A percentile compares a stretch with the other conserved stretches of the same genome.
phyloP scores from a whole-genome alignment of 2,113 vertebrate genomes.

The Eidolon helvum region DNA sequence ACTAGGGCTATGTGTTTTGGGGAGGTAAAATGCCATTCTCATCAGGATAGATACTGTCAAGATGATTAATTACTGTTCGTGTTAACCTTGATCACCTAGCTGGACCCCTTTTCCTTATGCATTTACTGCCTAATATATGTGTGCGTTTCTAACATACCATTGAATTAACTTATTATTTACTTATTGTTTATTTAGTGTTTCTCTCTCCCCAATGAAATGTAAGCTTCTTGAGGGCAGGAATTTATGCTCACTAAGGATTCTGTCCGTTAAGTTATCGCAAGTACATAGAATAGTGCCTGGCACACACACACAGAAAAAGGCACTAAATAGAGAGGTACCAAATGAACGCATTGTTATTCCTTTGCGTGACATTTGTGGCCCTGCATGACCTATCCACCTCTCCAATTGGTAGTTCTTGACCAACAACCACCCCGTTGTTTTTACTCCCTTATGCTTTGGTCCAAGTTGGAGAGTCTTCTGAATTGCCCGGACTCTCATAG shows the following conservation, averaged over 20 bases:
- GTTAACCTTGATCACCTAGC: background rate
- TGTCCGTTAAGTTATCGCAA: background rate
- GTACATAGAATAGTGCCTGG: background rate
- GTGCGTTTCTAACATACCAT: background rate
- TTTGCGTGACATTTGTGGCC: background rate
- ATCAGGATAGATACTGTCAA: background rate
- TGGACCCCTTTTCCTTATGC: background rate
- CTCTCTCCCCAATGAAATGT: background rate
- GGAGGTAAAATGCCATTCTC: background rate
- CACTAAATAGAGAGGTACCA: background rate
- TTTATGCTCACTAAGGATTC: background rate
- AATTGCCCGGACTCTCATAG: background rate
- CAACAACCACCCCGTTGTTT: background rate
- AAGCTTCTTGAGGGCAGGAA: background rate
- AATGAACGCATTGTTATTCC: background rate
- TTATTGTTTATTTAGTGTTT: background rate
- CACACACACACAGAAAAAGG: no score
- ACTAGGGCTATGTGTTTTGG: background rate
- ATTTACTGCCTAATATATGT: background rate
- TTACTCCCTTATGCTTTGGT: background rate
- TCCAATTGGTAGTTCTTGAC: background rate
- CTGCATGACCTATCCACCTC: background rate
- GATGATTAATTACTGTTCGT: background rate
- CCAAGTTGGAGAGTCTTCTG: background rate
- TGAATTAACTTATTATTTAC: background rate